A percentile compares a stretch with the other conserved stretches of the same genome.
These are phyloP conservation scores for Oeneis ivallda DNA, from an alignment of 2,888 invertebrate genomes.

Conservation along the genomic window DNA sequence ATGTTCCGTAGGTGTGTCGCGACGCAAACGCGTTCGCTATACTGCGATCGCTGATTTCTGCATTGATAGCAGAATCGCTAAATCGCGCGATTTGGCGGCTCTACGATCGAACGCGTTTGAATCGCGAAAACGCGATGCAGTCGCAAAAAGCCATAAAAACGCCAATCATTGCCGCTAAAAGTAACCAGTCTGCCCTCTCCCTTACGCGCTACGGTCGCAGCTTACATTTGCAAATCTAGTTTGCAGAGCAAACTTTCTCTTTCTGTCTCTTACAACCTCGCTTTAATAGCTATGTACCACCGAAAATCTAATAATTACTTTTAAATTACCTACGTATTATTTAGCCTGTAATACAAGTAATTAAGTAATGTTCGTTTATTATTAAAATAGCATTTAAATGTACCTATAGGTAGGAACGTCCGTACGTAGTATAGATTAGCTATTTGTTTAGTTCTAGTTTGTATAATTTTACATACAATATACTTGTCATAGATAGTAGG, in stretches of 20 bases:
- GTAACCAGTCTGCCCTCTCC: no score
- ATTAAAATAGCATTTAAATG: constrained; percentile 4
- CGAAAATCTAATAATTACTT: not conserved
- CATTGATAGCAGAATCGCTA: no score
- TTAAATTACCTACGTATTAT: constrained; percentile 7
- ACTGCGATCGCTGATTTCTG: no score
- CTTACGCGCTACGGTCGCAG: no score
- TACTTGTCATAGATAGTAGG: not conserved
- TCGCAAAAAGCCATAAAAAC: no score
- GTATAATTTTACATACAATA: not conserved
- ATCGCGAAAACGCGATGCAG: no score
- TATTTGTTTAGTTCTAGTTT: not conserved
- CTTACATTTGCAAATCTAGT: no score
- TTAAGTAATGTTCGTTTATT: constrained; percentile 7
- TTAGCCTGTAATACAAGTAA: not conserved
- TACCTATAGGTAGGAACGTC: constrained; percentile 5
- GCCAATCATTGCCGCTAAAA: no score
- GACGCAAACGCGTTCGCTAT: no score
- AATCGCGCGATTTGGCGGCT: no score
- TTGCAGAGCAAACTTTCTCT: not conserved
- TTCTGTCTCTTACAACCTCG: not conserved
- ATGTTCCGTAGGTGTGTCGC: no score
- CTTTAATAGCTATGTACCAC: constrained; percentile 1
- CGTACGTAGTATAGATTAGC: not conserved
- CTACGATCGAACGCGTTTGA: no score